Percentiles rank a stretch among this genome's conserved stretches.
Evolutionary conservation across 37 sponge, comb jelly and placozoan species (phyloP).

Genomic region (Halisarca cf. caerulea): DNA sequence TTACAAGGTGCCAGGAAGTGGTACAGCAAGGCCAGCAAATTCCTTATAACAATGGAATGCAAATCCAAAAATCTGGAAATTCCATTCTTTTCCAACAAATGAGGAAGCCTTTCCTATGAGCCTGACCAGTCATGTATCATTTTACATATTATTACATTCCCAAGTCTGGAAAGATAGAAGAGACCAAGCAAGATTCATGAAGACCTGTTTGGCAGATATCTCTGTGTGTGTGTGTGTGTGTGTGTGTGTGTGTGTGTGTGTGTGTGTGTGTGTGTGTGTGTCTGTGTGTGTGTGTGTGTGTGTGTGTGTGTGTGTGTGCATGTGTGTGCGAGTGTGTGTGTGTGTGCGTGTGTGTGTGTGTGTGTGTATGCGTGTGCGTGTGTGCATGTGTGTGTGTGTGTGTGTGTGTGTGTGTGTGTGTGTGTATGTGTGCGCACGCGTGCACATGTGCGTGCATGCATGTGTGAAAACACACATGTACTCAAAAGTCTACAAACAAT

Average conservation of each 20-base stretch:
- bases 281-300: constrained; percentile 5
- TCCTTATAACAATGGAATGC: too few species aligned
- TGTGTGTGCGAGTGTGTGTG: not conserved
- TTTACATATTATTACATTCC: too few species aligned
- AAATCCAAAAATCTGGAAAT: too few species aligned
- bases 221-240: not conserved
- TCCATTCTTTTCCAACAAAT: too few species aligned
- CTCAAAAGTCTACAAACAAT: too few species aligned
- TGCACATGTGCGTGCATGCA: not conserved
- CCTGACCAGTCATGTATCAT: too few species aligned
- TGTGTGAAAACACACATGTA: not conserved
- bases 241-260: constrained; percentile 9
- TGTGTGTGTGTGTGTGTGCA: constrained; percentile 14
- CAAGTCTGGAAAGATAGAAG: too few species aligned
- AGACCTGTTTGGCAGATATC: not conserved
- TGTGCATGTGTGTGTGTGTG: constrained; percentile 5
- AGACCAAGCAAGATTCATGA: too few species aligned
- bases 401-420: not conserved
- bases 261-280: constrained; percentile 6
- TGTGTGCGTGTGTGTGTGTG: not conserved
- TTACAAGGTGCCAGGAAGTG: too few species aligned
- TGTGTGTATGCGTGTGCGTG: not conserved
- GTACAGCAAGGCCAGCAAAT: too few species aligned
- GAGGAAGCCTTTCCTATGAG: too few species aligned
- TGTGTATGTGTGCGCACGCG: not conserved